Conservation (phyloP, 23 tunicate genomes). For the Halocynthia roretzi region DNA sequence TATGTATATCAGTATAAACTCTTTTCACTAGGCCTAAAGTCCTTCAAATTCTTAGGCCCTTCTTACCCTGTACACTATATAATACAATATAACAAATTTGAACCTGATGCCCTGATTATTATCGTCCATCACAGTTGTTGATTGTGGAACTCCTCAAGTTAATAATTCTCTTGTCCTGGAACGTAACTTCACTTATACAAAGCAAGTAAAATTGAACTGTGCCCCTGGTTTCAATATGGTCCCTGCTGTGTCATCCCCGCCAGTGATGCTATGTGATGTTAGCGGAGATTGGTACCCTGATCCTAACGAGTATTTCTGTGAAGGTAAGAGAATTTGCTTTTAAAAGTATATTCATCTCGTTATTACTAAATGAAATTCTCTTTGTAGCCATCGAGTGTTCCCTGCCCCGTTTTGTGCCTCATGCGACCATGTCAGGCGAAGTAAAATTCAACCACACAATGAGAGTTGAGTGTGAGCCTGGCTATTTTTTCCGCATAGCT, state of each 20-base stretch:
- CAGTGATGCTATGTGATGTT: conserved; percentile 34
- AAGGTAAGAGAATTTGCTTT: conserved; percentile 23
- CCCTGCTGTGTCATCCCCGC: conserved; percentile 29
- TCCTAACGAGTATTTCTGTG: conserved; percentile 29
- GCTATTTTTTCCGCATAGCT: conserved; percentile 25
- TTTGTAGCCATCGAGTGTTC: conserved; percentile 41
- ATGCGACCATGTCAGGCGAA: conserved; percentile 27
- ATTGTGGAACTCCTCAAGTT: conserved; percentile 40
- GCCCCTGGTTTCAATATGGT: conserved; percentile 33
- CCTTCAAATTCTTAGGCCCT: neutral
- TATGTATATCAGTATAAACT: conserved; percentile 4
- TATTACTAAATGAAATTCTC: neutral
- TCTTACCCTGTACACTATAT: neutral
- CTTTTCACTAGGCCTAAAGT: neutral
- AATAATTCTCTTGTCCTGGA: conserved; percentile 12
- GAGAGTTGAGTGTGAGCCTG: conserved; percentile 40
- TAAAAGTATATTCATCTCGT: neutral
- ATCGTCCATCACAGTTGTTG: conserved; percentile 12
- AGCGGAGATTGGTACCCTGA: conserved; percentile 70
- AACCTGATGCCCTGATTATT: neutral
- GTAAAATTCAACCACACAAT: conserved; percentile 21
- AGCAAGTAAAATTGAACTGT: conserved; percentile 31
- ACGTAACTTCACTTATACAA: conserved; percentile 16
- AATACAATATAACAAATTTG: neutral
- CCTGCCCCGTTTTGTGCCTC: conserved; percentile 28